These are phyloP conservation scores for Scophthalmus maximus DNA, from an alignment of 2,113 vertebrate species.

Conservation along the genomic window DNA sequence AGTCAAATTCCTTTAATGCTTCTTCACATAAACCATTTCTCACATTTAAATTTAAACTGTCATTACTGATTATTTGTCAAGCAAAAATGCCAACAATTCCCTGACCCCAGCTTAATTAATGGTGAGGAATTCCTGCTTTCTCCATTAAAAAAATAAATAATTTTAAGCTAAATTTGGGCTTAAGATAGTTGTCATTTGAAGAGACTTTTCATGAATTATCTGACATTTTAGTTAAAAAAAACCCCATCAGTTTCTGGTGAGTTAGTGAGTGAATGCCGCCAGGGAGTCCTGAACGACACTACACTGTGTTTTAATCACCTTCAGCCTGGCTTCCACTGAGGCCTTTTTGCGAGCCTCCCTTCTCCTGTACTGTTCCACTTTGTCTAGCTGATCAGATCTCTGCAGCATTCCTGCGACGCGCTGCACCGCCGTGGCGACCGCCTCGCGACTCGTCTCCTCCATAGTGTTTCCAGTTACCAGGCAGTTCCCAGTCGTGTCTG, in stretches of 20 bases:
- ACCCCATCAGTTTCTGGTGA: too few species aligned
- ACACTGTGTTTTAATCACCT: conserved; percentile 83
- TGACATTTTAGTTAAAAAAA: too few species aligned
- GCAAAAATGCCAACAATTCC: neutral
- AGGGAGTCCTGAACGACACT: too few species aligned
- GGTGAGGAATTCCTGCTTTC: neutral
- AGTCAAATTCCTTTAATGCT: too few species aligned
- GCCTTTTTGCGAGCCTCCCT: conserved; percentile 98
- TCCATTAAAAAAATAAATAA: too few species aligned
- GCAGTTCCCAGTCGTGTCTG: neutral
- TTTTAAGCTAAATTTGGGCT: neutral
- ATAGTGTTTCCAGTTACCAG: conserved; percentile 81
- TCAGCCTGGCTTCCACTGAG: conserved; percentile 95
- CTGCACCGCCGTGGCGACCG: conserved; percentile 94
- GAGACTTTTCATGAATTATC: neutral
- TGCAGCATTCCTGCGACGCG: conserved; percentile 98
- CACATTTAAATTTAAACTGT: too few species aligned
- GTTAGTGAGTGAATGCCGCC: too few species aligned
- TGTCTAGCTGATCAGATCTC: conserved; percentile 97
- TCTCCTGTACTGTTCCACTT: conserved; percentile 96
- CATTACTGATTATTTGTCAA: neutral
- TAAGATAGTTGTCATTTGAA: neutral
- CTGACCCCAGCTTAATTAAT: neutral
- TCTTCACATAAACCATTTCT: too few species aligned
- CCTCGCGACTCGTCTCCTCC: conserved; percentile 96